A percentile compares a stretch with the other conserved stretches of the same genome.
Conservation (phyloP, 1,140 invertebrate species). For the Drosophila albomicans region DNA sequence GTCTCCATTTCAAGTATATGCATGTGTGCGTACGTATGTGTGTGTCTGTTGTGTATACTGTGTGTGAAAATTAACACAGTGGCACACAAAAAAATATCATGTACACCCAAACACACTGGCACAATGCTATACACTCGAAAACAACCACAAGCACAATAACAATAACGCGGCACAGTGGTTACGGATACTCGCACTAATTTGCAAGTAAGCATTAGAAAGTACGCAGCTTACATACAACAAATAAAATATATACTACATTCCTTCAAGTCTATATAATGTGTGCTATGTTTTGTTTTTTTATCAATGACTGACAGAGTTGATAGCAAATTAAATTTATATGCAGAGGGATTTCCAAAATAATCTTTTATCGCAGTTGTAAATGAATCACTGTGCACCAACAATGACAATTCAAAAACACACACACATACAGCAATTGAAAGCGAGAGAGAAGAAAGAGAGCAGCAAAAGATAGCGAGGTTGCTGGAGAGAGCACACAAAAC, state of each 20-base stretch:
- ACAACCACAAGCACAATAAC: conserved; percentile 26
- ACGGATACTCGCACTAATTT: neutral
- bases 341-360: conserved; percentile 18
- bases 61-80: conserved; percentile 80
- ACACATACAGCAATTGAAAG: conserved; percentile 13
- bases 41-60: conserved; percentile 55
- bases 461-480: conserved; percentile 27
- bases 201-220: too few relatives aligned
- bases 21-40: conserved; percentile 44
- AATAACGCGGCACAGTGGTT: conserved; percentile 40
- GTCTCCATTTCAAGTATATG: conserved; percentile 38
- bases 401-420: conserved; percentile 66
- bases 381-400: conserved; percentile 36
- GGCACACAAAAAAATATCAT: conserved; percentile 55
- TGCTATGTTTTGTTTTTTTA: conserved; percentile 6
- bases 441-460: neutral
- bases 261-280: neutral
- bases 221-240: too few relatives aligned
- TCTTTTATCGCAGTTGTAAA: conserved; percentile 14
- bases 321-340: conserved; percentile 17
- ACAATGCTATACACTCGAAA: conserved; percentile 21
- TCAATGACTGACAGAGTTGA: conserved; percentile 6
- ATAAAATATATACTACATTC: neutral
- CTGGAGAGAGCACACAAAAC: conserved; percentile 15
- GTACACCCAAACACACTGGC: conserved; percentile 10